phyloP scores from a whole-genome alignment of 1,140 invertebrate genomes.

The Drosophila orena region DNA sequence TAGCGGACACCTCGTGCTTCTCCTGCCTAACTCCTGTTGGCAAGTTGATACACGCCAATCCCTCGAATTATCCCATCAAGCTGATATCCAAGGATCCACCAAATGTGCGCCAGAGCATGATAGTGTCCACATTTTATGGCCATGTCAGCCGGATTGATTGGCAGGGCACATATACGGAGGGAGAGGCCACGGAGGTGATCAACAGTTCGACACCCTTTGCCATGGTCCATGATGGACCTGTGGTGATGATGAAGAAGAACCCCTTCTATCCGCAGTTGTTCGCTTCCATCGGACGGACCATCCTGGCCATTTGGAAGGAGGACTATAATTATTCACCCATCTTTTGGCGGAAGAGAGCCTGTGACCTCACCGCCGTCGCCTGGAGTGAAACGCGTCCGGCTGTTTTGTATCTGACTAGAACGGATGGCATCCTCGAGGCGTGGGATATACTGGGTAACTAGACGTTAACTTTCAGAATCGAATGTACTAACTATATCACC shows the following conservation, averaged over 20 bases:
- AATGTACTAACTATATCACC: background rate
- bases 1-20: conserved; percentile 66
- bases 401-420: conserved; percentile 85
- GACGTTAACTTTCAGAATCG: background rate
- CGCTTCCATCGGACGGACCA: conserved; percentile 86
- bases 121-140: conserved; percentile 62
- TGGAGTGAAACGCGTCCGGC: conserved; percentile 86
- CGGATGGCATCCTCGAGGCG: conserved; percentile 86
- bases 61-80: conserved; percentile 60
- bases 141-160: conserved; percentile 72
- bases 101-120: conserved; percentile 83
- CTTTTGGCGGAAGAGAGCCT: conserved; percentile 86
- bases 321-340: conserved; percentile 85
- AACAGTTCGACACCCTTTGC: conserved; percentile 85
- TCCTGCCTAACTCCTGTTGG: conserved; percentile 23
- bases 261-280: conserved; percentile 86
- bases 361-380: conserved; percentile 85
- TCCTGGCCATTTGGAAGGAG: conserved; percentile 87
- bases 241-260: conserved; percentile 87
- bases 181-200: conserved; percentile 84
- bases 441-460: conserved; percentile 86
- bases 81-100: conserved; percentile 76
- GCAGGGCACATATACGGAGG: conserved; percentile 85
- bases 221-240: conserved; percentile 88
- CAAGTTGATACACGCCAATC: conserved; percentile 30